Base-by-base conservation (phyloP, 2,797 vertebrate species). In the Valencia hispanica region DNA sequence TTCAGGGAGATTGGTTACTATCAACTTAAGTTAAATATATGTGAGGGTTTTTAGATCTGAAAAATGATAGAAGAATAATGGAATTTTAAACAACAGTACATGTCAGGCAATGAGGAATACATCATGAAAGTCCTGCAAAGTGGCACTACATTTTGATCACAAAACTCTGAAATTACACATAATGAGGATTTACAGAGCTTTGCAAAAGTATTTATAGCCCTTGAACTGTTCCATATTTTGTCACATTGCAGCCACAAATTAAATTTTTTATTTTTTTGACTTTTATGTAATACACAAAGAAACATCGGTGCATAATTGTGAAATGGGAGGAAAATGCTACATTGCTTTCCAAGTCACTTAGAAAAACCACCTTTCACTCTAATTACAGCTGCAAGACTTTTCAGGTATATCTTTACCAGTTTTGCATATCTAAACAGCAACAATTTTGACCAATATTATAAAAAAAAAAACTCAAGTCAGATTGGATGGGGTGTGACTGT, bases 401-500 rank as follows among this genome's bases (percentile, higher is more conserved):
- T 51, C 18, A 25, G 20, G 20, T 25, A 51, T 50, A 18, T 51
- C 20, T 51, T 22, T 22, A 69, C 63, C n/a, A 55, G 55, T 45
- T 66, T 68, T 74, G 73, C 20, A 51, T 47, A 72, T 73, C 50
- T 68, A 32, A 27, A 86, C 39, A 74, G 75, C 59, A 27, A 50
- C 36, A 73, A 41, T 73, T 59, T 5, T 73, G 45, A 48, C 3
- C 15, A 48, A 4, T 48, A 48, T 20, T 17, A 0, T 3, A 25
- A 30, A 10, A 12, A 59, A 30, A 59, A 17, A 30, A 32, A 6
- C 27, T 63, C 17, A 63, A 5, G 32, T 63, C 32, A 36, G 32
- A 14, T 14, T 39, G 61, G 61, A 65, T 65, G 12, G 36, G 10
- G 4, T 39, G 4, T 39, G 20, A 20, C 17, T 39, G 48, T 50